Evolutionary conservation across 1,140 invertebrate genomes (phyloP).

Genomic region (Tetramorium alpestre): DNA sequence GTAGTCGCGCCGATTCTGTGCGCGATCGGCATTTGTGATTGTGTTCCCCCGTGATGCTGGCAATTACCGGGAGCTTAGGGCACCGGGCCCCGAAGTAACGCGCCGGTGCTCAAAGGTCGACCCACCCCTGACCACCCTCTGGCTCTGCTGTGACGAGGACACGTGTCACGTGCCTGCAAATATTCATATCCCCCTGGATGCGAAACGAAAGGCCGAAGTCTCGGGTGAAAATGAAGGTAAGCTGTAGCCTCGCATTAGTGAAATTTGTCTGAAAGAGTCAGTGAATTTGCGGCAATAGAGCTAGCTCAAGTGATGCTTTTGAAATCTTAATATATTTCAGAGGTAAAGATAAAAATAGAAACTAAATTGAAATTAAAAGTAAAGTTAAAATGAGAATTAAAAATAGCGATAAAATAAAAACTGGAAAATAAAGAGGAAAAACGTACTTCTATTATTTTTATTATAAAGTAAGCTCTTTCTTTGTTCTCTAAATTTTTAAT

Average conservation of each 20-base stretch:
- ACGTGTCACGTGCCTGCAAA: constrained; percentile 48
- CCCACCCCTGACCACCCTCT: constrained; percentile 38
- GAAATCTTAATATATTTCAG: not conserved
- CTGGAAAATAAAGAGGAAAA: not conserved
- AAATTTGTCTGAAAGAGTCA: not conserved
- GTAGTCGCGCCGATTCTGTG: constrained; percentile 20
- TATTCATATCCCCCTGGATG: constrained; percentile 40
- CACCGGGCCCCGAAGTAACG: constrained; percentile 12
- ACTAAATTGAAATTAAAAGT: not conserved
- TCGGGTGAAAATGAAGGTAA: not conserved
- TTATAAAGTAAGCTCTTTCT: too few relatives aligned
- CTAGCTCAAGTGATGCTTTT: not conserved
- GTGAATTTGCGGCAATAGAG: not conserved
- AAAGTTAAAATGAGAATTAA: not conserved
- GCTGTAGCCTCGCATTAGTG: not conserved
- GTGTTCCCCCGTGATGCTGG: constrained; percentile 52
- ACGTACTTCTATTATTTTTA: not conserved
- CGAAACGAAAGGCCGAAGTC: not conserved
- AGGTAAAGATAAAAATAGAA: not conserved
- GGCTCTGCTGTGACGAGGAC: constrained; percentile 15
- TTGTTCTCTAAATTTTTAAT: not conserved
- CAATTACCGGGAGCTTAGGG: constrained; percentile 54
- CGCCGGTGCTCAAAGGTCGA: constrained; percentile 34
- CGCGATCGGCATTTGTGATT: constrained; percentile 49
- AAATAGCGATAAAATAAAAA: not conserved